Percentiles rank a stretch among this genome's conserved stretches.
phyloP scores from a whole-genome alignment of 1,140 invertebrate species.

The Matsumurasca onukii region DNA sequence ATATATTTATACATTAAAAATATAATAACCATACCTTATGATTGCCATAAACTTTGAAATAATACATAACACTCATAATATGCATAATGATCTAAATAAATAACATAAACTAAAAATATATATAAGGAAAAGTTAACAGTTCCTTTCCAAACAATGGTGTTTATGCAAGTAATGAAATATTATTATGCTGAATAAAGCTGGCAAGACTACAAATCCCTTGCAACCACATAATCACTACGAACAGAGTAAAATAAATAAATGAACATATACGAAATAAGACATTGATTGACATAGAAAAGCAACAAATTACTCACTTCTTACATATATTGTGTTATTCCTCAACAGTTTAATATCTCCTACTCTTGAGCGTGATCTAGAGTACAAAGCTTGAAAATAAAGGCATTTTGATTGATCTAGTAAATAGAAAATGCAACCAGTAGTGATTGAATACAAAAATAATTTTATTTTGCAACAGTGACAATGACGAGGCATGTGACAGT shows the following conservation, averaged over 20 bases:
- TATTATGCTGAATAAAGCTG: background rate
- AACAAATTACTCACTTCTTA: background rate
- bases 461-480: background rate
- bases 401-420: no score
- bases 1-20: constrained; percentile 9
- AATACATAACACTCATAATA: constrained; percentile 15
- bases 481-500: background rate
- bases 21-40: background rate
- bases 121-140: background rate
- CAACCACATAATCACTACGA: background rate
- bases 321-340: background rate
- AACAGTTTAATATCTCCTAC: background rate
- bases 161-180: no score
- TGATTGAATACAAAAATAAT: constrained; percentile 20
- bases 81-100: background rate
- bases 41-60: constrained; percentile 13
- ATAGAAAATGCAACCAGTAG: constrained; percentile 7
- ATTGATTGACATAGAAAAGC: background rate
- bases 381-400: no score
- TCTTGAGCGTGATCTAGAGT: background rate
- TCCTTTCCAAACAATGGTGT: background rate
- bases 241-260: background rate
- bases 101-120: constrained; percentile 9
- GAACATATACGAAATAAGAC: background rate
- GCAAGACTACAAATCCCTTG: background rate